These are phyloP conservation scores for Brevimyrus niger DNA, from an alignment of 2,113 vertebrate species.

Conservation along the genomic window DNA sequence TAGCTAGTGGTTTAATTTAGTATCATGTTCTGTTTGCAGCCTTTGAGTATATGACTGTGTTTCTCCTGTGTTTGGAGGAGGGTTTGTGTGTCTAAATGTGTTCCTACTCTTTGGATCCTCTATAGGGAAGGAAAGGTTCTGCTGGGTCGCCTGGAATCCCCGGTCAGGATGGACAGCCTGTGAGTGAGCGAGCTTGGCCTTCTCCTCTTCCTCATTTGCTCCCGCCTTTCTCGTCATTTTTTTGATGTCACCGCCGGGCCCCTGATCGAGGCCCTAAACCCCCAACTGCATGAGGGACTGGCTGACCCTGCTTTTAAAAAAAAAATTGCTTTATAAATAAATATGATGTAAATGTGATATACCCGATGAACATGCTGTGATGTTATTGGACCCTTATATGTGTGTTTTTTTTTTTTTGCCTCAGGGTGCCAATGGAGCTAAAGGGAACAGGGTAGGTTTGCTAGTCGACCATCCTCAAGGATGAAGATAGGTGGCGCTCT, in stretches of 20 bases:
- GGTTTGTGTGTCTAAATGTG: background rate
- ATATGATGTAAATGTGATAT: background rate
- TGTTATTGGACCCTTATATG: background rate
- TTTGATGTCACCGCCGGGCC: background rate
- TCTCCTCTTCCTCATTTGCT: background rate
- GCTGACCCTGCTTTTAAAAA: background rate
- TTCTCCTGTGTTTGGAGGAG: background rate
- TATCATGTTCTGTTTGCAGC: background rate
- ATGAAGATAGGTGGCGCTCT: constrained; percentile 44
- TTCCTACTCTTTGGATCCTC: constrained; percentile 17
- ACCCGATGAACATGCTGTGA: background rate
- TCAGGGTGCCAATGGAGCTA: constrained; percentile 76
- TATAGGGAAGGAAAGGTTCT: constrained; percentile 64
- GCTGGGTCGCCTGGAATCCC: constrained; percentile 46
- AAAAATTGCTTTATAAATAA: background rate
- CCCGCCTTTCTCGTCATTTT: background rate
- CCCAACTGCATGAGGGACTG: background rate
- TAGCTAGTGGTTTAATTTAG: background rate
- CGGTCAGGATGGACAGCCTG: constrained; percentile 53
- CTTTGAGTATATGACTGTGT: background rate
- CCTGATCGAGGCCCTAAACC: background rate
- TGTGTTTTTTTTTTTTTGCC: constrained; percentile 31
- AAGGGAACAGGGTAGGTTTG: constrained; percentile 82
- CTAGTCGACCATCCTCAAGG: constrained; percentile 46
- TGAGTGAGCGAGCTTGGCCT: constrained; percentile 36